phyloP scores from a whole-genome alignment of 1,140 invertebrate species.

The Aphelinus certus region DNA sequence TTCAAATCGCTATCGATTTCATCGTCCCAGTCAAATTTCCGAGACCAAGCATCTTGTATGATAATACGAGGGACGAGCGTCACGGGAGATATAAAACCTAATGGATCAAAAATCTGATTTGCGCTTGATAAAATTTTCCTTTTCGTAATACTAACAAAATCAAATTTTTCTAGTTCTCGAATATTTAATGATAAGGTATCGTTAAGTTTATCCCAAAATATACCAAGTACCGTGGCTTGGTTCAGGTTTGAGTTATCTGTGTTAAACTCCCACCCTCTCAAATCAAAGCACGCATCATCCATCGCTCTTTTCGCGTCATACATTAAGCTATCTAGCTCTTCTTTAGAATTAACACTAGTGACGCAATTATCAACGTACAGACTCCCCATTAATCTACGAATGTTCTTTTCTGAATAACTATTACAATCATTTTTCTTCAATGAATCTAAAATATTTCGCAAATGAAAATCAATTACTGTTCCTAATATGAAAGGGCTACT shows the following conservation, averaged over 20 bases:
- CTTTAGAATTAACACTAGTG: not conserved
- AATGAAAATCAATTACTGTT: constrained; percentile 29
- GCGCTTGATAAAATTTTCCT: constrained; percentile 43
- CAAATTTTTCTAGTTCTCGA: no score
- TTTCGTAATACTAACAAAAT: constrained; percentile 36
- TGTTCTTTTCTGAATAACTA: constrained; percentile 5
- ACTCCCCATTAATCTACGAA: constrained; percentile 8
- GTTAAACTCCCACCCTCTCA: constrained; percentile 29
- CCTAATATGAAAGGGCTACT: constrained; percentile 47
- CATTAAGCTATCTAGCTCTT: constrained; percentile 21
- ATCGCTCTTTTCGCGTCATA: constrained; percentile 3
- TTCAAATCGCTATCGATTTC: constrained; percentile 21
- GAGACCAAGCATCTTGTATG: constrained; percentile 45
- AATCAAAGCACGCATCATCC: constrained; percentile 11
- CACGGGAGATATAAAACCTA: constrained; percentile 49
- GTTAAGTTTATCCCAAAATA: constrained; percentile 22
- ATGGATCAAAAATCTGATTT: constrained; percentile 51
- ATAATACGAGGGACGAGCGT: constrained; percentile 46
- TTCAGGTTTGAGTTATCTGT: no score
- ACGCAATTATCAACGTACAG: constrained; percentile 39
- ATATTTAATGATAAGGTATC: constrained; percentile 19
- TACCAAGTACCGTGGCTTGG: constrained; percentile 31
- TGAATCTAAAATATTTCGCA: no score
- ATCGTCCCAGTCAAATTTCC: constrained; percentile 47
- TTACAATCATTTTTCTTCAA: no score